Evolutionary conservation across 2,888 invertebrate species (phyloP).

Genomic region (Phengaris arion): DNA sequence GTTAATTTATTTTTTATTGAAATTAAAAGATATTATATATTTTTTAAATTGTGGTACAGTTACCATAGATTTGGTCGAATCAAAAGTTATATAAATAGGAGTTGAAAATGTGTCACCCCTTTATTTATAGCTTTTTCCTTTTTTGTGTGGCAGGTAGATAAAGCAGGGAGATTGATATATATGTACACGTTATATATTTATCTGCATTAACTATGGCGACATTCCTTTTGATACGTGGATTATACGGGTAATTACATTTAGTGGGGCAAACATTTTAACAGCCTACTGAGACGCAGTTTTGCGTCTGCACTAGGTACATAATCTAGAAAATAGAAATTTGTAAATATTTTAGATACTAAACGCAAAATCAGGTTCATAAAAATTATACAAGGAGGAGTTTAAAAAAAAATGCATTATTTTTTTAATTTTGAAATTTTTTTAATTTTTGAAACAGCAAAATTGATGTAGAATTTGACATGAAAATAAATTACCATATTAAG

Average conservation of each 20-base stretch:
- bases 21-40: no score
- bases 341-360: no score
- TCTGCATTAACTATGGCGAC: conserved; percentile 22
- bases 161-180: not conserved
- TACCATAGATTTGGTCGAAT: not conserved
- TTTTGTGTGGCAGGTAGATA: not conserved
- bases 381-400: not conserved
- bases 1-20: no score
- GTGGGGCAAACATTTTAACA: conserved; percentile 46
- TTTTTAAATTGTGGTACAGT: no score
- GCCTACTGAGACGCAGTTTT: conserved; percentile 17
- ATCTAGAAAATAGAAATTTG: not conserved
- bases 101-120: no score
- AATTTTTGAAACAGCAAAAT: conserved; percentile 22
- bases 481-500: conserved; percentile 15
- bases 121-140: not conserved
- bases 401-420: conserved; percentile 32
- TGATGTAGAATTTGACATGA: conserved; percentile 32
- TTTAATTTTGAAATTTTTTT: conserved; percentile 31
- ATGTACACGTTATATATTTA: not conserved
- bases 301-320: not conserved
- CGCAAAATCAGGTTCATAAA: not conserved
- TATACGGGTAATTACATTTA: conserved; percentile 65
- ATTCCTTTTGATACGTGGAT: conserved; percentile 22
- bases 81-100: not conserved